Conservation (phyloP, 2,888 invertebrate species). For the Cephus nigrinus region DNA sequence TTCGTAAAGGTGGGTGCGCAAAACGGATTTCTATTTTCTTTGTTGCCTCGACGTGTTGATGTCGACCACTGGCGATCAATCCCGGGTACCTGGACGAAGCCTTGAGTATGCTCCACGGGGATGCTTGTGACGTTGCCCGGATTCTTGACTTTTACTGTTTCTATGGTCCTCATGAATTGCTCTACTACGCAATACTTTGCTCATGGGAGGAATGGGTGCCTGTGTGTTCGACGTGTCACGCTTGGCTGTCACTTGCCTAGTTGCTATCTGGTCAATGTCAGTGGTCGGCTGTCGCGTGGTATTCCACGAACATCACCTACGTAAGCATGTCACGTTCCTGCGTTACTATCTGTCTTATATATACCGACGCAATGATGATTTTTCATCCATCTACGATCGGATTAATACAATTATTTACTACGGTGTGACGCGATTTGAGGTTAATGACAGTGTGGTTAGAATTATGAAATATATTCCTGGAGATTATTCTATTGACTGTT, state of each 20-base stretch:
- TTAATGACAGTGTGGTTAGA: background rate
- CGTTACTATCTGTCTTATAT: background rate
- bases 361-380: background rate
- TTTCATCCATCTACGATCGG: background rate
- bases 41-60: background rate
- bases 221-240: background rate
- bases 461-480: background rate
- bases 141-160: background rate
- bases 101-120: background rate
- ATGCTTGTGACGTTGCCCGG: background rate
- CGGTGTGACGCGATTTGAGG: background rate
- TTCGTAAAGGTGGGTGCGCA: background rate
- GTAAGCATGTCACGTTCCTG: background rate
- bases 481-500: background rate
- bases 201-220: background rate
- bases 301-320: background rate
- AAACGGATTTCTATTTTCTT: background rate
- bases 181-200: background rate
- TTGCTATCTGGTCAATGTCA: background rate
- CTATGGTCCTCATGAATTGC: background rate
- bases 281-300: slow-evolving; percentile 1
- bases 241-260: background rate
- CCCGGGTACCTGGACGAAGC: background rate
- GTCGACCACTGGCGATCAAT: background rate
- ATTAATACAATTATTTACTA: background rate